phyloP scores from a whole-genome alignment of 2,113 vertebrate genomes.

The Condylura cristata region DNA sequence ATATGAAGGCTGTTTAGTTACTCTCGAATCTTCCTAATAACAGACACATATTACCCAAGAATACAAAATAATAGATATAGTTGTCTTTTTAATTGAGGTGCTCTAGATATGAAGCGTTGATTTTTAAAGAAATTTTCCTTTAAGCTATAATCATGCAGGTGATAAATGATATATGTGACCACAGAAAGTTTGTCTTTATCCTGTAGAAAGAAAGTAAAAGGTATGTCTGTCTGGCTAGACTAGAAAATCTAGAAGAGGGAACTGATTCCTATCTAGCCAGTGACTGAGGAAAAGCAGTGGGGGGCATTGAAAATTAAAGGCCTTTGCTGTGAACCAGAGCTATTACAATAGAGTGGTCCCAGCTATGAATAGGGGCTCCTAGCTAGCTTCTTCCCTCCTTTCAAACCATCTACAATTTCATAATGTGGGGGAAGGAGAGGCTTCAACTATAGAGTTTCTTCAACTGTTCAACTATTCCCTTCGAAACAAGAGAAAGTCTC shows the following conservation, averaged over 20 bases:
- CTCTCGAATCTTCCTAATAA: background rate
- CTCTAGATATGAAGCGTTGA: background rate
- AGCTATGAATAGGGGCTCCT: background rate
- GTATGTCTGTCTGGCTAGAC: background rate
- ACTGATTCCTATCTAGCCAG: background rate
- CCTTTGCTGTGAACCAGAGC: background rate
- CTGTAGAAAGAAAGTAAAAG: background rate
- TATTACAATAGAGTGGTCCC: background rate
- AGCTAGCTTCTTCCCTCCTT: background rate
- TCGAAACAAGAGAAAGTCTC: background rate
- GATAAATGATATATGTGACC: background rate
- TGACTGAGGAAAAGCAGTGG: background rate
- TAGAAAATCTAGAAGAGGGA: background rate
- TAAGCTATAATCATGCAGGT: background rate
- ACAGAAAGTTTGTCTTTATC: background rate
- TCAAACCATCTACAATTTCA: background rate
- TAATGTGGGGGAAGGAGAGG: fast-evolving
- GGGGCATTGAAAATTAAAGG: background rate
- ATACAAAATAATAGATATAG: background rate
- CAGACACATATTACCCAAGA: background rate
- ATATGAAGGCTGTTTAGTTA: background rate
- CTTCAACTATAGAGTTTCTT: background rate
- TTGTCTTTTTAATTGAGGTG: slow-evolving; percentile 15
- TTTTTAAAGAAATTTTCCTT: background rate
- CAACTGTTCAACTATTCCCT: background rate